phyloP scores from a whole-genome alignment of 2,797 vertebrate genomes.

The Tenualosa ilisha region DNA sequence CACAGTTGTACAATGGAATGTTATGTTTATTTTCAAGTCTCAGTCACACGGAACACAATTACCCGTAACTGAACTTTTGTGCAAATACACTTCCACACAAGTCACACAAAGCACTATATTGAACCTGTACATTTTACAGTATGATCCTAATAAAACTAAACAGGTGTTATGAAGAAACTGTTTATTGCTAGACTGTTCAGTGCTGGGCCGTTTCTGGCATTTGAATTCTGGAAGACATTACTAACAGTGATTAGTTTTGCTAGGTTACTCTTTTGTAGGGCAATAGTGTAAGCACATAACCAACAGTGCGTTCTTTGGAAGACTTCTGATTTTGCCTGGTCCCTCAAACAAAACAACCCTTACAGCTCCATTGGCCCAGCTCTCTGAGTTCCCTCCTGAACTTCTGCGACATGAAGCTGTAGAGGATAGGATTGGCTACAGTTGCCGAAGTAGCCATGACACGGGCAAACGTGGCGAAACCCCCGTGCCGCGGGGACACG shows the following conservation, averaged over 20 bases:
- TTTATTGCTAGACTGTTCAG: background rate
- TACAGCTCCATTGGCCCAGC: conserved; percentile 49
- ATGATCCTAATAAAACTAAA: background rate
- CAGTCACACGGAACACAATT: background rate
- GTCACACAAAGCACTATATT: background rate
- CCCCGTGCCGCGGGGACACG: conserved; percentile 47
- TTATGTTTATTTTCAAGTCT: background rate
- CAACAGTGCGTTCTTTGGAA: background rate
- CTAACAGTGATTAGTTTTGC: background rate
- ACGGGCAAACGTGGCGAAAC: conserved; percentile 64
- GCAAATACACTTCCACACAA: background rate
- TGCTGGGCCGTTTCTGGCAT: background rate
- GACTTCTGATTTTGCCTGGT: background rate
- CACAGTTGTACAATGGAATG: background rate
- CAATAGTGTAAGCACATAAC: background rate
- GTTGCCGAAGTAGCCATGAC: conserved; percentile 73
- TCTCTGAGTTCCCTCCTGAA: conserved; percentile 72
- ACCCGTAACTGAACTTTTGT: background rate
- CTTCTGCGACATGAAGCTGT: conserved; percentile 78
- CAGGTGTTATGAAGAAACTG: background rate
- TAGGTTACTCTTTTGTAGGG: background rate
- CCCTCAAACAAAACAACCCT: background rate
- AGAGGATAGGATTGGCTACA: conserved; percentile 77
- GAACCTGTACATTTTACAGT: background rate
- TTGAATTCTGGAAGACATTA: background rate